A percentile compares a stretch with the other conserved stretches of the same genome.
Conservation (phyloP, 1,140 invertebrate genomes). For the Anastrepha obliqua region DNA sequence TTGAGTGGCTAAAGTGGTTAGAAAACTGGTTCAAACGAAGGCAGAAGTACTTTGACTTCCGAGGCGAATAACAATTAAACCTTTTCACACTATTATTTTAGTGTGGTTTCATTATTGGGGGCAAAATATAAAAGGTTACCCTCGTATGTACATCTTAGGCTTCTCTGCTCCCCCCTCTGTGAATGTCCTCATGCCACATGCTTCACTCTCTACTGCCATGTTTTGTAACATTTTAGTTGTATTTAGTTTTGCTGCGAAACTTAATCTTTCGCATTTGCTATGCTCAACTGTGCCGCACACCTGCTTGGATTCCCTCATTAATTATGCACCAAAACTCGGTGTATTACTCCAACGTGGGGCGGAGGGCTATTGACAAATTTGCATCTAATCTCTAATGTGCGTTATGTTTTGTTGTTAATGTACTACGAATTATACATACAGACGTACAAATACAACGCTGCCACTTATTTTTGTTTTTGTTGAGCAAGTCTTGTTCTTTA, state of each 20-base stretch:
- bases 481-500: conserved; percentile 13
- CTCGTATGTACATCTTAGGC: background rate
- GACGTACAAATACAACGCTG: background rate
- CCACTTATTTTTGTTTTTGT: conserved; percentile 21
- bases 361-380: conserved; percentile 48
- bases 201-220: conserved; percentile 7
- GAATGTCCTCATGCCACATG: conserved; percentile 8
- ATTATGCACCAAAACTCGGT: conserved; percentile 56
- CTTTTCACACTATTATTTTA: too few relatives aligned
- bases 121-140: background rate
- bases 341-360: background rate
- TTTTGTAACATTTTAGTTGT: conserved; percentile 48
- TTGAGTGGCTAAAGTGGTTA: too few relatives aligned
- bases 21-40: too few relatives aligned
- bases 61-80: too few relatives aligned
- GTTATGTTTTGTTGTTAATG: conserved; percentile 48
- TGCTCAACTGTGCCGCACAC: conserved; percentile 52
- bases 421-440: background rate
- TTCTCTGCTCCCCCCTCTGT: background rate
- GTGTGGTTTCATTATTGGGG: background rate
- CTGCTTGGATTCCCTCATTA: conserved; percentile 59
- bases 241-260: conserved; percentile 48
- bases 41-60: too few relatives aligned
- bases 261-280: conserved; percentile 54
- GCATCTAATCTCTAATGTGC: conserved; percentile 55